Percentiles rank a stretch among this genome's conserved stretches.
Conservation (phyloP, 1,140 invertebrate species). For the Ceratina calcarata region DNA sequence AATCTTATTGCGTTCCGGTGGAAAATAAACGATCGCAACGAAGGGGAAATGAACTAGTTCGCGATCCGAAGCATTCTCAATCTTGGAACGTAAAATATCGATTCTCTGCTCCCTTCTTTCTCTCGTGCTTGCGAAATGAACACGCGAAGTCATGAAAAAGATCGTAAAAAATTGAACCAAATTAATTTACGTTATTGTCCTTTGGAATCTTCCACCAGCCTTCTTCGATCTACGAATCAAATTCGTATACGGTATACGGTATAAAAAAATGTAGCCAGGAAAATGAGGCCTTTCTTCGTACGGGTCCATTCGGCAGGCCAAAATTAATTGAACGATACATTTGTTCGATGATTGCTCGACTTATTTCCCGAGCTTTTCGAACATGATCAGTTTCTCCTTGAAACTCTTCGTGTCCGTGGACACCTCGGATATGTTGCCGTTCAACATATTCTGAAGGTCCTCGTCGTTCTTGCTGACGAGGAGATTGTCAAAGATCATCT, state of each 20-base stretch:
- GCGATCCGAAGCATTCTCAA: not conserved
- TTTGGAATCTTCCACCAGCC: not conserved
- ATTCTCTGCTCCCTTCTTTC: not conserved
- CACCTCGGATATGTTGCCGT: conserved; percentile 79
- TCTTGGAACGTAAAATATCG: not conserved
- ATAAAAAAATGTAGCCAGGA: too few species aligned
- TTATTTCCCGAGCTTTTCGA: conserved; percentile 79
- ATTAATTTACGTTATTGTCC: conserved; percentile 34
- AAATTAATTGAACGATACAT: conserved; percentile 2
- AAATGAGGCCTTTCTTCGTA: not conserved
- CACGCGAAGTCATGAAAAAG: conserved; percentile 15
- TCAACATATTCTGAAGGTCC: conserved; percentile 78
- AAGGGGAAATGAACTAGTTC: conserved; percentile 24
- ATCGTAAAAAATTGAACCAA: conserved; percentile 2
- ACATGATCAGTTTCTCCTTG: conserved; percentile 79
- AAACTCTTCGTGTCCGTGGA: conserved; percentile 79
- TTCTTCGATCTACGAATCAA: not conserved
- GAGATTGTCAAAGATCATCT: conserved; percentile 74
- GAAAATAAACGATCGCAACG: not conserved
- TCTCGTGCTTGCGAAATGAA: conserved; percentile 5
- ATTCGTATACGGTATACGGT: too few species aligned
- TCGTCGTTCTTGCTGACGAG: conserved; percentile 76
- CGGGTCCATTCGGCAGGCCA: not conserved
- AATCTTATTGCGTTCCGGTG: conserved; percentile 25
- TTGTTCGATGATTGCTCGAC: not conserved